Percentiles rank a stretch among this genome's conserved stretches.
These are phyloP conservation scores for Talpa occidentalis DNA, from an alignment of 2,113 vertebrate genomes.

Conservation along the genomic window DNA sequence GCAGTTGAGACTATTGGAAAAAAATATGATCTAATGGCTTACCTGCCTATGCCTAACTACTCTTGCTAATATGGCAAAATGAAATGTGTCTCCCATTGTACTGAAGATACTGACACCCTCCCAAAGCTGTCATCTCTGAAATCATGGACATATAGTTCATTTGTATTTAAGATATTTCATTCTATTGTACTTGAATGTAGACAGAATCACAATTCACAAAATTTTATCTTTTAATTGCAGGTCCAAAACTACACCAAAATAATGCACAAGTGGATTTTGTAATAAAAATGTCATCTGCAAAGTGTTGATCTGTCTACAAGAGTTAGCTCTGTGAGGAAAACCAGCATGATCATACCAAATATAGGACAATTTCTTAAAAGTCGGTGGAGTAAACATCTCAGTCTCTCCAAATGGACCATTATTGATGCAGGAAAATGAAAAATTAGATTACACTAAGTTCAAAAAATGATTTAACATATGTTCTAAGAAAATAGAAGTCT, in stretches of 20 bases:
- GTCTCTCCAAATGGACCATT: neutral
- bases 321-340: neutral
- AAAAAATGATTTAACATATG: neutral
- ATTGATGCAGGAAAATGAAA: neutral
- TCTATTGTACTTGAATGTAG: neutral
- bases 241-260: neutral
- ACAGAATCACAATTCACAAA: neutral
- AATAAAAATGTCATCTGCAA: neutral
- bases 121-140: neutral
- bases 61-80: constrained; percentile 56
- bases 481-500: neutral
- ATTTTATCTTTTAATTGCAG: neutral
- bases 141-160: neutral
- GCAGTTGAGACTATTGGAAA: constrained; percentile 25
- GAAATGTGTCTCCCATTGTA: neutral
- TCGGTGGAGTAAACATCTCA: neutral
- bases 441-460: neutral
- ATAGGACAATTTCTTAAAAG: neutral
- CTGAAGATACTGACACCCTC: neutral
- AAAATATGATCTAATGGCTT: neutral
- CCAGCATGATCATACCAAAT: neutral
- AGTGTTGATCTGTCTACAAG: neutral
- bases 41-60: neutral
- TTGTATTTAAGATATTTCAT: neutral
- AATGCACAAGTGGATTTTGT: neutral